Conservation (phyloP, 2,113 vertebrate genomes). For the Etia nguti region DNA sequence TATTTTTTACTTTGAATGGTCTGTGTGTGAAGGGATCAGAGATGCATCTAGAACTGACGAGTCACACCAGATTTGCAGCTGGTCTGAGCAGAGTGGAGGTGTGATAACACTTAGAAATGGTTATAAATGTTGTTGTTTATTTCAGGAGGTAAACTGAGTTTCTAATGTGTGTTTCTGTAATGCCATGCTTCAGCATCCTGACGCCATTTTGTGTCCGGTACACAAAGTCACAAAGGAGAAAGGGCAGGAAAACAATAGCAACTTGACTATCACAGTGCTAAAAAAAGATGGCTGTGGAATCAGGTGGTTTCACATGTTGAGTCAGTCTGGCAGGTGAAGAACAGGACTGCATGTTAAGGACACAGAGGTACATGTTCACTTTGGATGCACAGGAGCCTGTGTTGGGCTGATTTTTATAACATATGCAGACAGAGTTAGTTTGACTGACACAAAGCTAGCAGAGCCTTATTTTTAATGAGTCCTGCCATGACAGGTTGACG, state of each 20-base stretch:
- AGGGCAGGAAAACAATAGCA: background rate
- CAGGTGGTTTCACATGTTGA: background rate
- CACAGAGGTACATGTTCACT: background rate
- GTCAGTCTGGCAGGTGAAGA: background rate
- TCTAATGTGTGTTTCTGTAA: background rate
- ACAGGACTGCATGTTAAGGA: background rate
- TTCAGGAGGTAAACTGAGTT: background rate
- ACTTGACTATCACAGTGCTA: background rate
- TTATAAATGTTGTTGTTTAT: background rate
- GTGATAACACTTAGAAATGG: slow-evolving; percentile 19
- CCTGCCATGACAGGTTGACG: background rate
- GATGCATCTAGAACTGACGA: background rate
- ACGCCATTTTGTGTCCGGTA: slow-evolving; percentile 35
- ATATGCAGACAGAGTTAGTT: background rate
- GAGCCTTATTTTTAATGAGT: slow-evolving; percentile 1
- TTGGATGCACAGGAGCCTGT: background rate
- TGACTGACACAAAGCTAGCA: background rate
- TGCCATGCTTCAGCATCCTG: background rate
- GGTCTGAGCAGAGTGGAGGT: slow-evolving; percentile 52
- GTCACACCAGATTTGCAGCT: slow-evolving; percentile 43
- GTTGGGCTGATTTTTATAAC: background rate
- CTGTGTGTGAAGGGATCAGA: background rate
- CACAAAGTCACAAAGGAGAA: background rate
- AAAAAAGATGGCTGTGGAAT: background rate
- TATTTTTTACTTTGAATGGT: slow-evolving; percentile 36